These are phyloP conservation scores for Nephrotoma guestfalica DNA, from an alignment of 2,888 invertebrate genomes.

Conservation along the genomic window DNA sequence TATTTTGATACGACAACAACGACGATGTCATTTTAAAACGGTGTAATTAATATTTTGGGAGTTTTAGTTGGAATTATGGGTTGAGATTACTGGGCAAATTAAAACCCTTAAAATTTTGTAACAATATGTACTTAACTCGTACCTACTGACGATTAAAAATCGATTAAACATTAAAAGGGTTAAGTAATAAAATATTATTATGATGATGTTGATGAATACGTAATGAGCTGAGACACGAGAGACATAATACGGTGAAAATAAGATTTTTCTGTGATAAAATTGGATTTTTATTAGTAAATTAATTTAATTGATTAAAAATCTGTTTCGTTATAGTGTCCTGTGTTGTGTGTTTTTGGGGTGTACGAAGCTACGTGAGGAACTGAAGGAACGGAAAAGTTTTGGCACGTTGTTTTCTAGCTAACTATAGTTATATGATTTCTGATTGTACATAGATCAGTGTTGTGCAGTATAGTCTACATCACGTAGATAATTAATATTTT, in stretches of 20 bases:
- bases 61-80: no score
- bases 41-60: neutral
- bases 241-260: neutral
- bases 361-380: no score
- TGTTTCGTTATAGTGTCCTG: neutral
- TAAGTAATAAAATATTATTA: neutral
- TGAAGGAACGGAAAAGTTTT: no score
- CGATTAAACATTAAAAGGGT: neutral
- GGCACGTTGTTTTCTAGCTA: no score
- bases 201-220: neutral
- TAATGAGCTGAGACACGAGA: neutral
- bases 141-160: neutral
- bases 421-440: no score
- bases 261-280: neutral
- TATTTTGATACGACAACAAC: neutral
- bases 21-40: neutral
- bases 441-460: no score
- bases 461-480: no score
- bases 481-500: no score
- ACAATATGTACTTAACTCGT: no score
- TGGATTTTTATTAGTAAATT: neutral
- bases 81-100: no score
- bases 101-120: no score
- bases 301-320: neutral
- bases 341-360: no score